Conservation (phyloP, 1,140 invertebrate species). For the Cylas formicarius region DNA sequence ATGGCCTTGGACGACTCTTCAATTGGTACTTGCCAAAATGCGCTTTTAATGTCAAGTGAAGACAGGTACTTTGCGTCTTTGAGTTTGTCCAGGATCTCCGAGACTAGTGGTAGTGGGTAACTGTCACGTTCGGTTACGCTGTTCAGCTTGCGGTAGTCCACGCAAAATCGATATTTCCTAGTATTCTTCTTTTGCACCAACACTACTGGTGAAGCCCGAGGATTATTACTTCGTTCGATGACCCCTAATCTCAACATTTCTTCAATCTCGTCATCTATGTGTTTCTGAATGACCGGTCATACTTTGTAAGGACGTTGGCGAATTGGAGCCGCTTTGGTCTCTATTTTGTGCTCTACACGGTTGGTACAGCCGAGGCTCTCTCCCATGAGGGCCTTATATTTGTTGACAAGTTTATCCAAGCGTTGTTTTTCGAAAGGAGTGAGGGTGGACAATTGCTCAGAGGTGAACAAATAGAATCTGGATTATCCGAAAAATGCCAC, state of each 20-base stretch:
- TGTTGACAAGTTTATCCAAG: no score
- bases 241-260: constrained; percentile 19
- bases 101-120: constrained; percentile 30
- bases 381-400: no score
- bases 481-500: constrained; percentile 10
- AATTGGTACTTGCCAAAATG: constrained; percentile 39
- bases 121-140: constrained; percentile 35
- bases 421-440: no score
- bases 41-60: constrained; percentile 34
- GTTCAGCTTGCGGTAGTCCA: constrained; percentile 40
- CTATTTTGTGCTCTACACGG: constrained; percentile 9
- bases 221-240: constrained; percentile 14
- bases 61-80: constrained; percentile 32
- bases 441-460: no score
- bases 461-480: no score
- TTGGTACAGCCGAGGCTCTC: constrained; percentile 1
- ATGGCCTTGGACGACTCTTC: constrained; percentile 25
- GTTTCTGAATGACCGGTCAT: constrained; percentile 18
- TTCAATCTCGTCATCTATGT: constrained; percentile 21
- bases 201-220: constrained; percentile 18
- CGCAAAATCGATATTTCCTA: constrained; percentile 31
- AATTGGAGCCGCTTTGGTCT: constrained; percentile 17
- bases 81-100: constrained; percentile 31
- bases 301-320: constrained; percentile 13
- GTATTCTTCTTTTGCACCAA: constrained; percentile 22